Conservation (phyloP, 2,797 vertebrate genomes). For the Xenopus petersii region DNA sequence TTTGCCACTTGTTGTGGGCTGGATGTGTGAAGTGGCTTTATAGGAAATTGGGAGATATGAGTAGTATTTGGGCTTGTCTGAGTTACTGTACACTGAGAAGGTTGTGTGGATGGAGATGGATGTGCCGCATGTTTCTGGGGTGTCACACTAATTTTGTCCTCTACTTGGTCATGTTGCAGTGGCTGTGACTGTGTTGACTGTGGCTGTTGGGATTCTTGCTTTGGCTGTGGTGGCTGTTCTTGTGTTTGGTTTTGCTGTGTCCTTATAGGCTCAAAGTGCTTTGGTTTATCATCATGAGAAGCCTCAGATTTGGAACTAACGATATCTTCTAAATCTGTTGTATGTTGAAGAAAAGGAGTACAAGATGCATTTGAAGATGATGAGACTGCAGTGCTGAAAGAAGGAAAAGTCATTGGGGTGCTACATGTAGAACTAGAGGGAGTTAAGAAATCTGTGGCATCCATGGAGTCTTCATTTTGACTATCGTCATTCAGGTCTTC, state of each 20-base stretch:
- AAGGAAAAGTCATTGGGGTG: constrained; percentile 89
- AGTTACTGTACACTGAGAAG: constrained; percentile 77
- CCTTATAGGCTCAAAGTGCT: constrained; percentile 82
- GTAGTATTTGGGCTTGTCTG: constrained; percentile 85
- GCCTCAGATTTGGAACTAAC: constrained; percentile 68
- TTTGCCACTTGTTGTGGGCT: constrained; percentile 82
- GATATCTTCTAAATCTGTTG: constrained; percentile 81
- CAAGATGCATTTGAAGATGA: constrained; percentile 74
- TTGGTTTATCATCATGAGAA: constrained; percentile 85
- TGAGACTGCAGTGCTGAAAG: constrained; percentile 81
- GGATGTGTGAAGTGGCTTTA: constrained; percentile 85
- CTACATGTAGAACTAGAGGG: constrained; percentile 96
- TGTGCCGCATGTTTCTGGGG: constrained; percentile 80
- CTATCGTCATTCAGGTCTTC: constrained; percentile 97
- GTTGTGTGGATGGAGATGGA: constrained; percentile 79
- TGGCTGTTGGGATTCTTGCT: constrained; percentile 84
- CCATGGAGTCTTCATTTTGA: constrained; percentile 96
- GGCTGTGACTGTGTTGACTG: constrained; percentile 48
- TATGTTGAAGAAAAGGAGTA: constrained; percentile 69
- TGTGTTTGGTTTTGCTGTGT: constrained; percentile 76
- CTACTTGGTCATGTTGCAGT: constrained; percentile 58
- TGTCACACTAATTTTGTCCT: constrained; percentile 78
- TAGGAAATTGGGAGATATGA: constrained; percentile 85
- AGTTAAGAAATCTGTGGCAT: constrained; percentile 88
- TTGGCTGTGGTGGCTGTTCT: constrained; percentile 86